Percentiles rank a stretch among this genome's conserved stretches.
These are phyloP conservation scores for Rhea pennata DNA, from an alignment of 2,113 vertebrate species.

Conservation along the genomic window DNA sequence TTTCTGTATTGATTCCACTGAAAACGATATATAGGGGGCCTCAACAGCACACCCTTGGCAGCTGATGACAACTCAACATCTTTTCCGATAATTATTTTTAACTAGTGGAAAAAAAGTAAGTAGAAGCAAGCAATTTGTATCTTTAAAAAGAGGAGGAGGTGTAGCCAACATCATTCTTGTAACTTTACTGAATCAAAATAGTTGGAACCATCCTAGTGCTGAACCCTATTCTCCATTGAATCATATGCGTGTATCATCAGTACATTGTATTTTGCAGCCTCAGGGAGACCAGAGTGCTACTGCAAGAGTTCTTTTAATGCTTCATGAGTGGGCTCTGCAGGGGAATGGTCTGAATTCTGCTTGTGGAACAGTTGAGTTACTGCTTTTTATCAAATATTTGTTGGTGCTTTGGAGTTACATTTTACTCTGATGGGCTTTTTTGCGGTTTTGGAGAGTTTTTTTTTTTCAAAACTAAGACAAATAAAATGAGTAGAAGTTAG, in stretches of 20 bases:
- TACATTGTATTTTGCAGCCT: not conserved
- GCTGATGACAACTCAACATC: not conserved
- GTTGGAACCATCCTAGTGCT: not conserved
- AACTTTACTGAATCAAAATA: not conserved
- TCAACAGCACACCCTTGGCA: not conserved
- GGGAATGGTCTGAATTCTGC: not conserved
- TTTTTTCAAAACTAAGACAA: not conserved
- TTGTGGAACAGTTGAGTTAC: not conserved
- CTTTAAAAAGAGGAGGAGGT: not conserved
- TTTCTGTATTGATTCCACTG: not conserved
- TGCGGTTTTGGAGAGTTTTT: too few relatives aligned
- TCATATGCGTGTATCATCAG: fast-evolving
- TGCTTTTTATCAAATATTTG: not conserved
- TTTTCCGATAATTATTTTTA: not conserved
- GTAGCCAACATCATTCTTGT: not conserved
- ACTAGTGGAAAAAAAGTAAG: not conserved
- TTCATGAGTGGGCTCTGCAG: not conserved
- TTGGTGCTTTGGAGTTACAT: not conserved
- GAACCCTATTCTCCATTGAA: not conserved
- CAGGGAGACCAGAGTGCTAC: not conserved
- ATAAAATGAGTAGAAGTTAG: not conserved
- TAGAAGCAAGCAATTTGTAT: not conserved
- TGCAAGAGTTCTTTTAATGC: not conserved
- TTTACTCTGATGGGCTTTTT: not conserved
- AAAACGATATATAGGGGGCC: not conserved